Evolutionary conservation across 2,797 vertebrate genomes (phyloP).

Genomic region (Capromys pilorides): DNA sequence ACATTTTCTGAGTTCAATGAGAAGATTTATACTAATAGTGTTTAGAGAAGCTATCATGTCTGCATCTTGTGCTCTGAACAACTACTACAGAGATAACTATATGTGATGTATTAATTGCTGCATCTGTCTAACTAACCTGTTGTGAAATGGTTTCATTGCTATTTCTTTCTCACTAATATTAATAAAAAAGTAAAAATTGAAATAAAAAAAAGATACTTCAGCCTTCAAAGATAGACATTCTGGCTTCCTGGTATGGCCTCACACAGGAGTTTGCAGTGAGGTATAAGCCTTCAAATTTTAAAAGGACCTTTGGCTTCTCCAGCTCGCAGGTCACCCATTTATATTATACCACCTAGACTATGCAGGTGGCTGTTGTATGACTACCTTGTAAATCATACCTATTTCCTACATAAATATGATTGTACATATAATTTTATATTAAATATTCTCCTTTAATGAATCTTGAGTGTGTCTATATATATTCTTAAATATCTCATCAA

Average conservation of each 20-base stretch:
- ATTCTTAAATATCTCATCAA: not conserved
- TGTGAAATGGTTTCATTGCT: too few species aligned
- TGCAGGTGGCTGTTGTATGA: not conserved
- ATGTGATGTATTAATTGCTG: too few species aligned
- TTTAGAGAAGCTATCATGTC: too few species aligned
- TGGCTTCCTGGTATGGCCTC: not conserved
- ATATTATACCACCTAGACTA: not conserved
- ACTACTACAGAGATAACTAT: too few species aligned
- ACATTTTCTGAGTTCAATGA: too few species aligned
- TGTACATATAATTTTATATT: not conserved
- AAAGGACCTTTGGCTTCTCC: not conserved
- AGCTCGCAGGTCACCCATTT: not conserved
- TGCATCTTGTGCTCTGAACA: too few species aligned
- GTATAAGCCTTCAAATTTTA: not conserved
- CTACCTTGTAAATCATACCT: not conserved
- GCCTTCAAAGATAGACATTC: not conserved
- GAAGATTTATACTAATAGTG: too few species aligned
- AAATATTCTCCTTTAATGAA: not conserved
- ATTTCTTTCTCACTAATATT: too few species aligned
- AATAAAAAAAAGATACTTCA: too few species aligned
- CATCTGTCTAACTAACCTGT: too few species aligned
- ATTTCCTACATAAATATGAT: not conserved
- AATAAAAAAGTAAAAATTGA: too few species aligned
- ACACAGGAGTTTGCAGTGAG: not conserved
- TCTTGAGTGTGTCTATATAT: not conserved